Conservation (phyloP, 2,888 invertebrate genomes). For the Drosophila anomelani region DNA sequence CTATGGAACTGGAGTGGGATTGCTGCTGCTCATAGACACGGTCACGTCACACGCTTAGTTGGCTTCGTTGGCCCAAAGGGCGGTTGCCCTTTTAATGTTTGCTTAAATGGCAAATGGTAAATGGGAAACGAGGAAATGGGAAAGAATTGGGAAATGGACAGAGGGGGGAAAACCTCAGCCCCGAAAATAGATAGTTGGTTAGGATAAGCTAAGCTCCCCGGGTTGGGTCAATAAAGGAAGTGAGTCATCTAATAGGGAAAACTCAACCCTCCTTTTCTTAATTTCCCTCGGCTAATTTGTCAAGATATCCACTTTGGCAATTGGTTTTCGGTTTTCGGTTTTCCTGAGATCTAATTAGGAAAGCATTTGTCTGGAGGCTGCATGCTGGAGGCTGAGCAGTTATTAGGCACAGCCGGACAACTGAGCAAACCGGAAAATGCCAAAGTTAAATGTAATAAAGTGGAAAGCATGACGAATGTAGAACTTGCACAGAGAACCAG, state of each 20-base stretch:
- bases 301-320: slow-evolving; percentile 43
- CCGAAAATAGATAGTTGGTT: slow-evolving; percentile 29
- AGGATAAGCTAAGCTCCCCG: slow-evolving; percentile 43
- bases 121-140: slow-evolving; percentile 34
- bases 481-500: slow-evolving; percentile 42
- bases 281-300: slow-evolving; percentile 58
- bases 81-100: slow-evolving; percentile 59
- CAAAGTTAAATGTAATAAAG: slow-evolving; percentile 44
- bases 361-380: slow-evolving; percentile 50
- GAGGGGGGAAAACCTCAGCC: slow-evolving; percentile 9
- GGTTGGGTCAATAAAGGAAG: slow-evolving; percentile 28
- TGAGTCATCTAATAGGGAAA: slow-evolving; percentile 48
- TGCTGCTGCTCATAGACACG: slow-evolving; percentile 32
- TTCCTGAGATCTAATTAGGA: slow-evolving; percentile 67
- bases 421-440: slow-evolving; percentile 54
- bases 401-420: slow-evolving; percentile 43
- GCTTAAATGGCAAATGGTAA: slow-evolving; percentile 60
- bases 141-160: slow-evolving; percentile 2
- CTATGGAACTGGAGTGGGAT: slow-evolving; percentile 25
- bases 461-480: slow-evolving; percentile 74
- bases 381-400: slow-evolving; percentile 23
- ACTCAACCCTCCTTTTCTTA: neutral
- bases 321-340: slow-evolving; percentile 16
- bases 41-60: slow-evolving; percentile 73
- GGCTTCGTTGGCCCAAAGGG: slow-evolving; percentile 64